These are phyloP conservation scores for Ispidina lecontei DNA, from an alignment of 2,797 vertebrate genomes.

Conservation along the genomic window DNA sequence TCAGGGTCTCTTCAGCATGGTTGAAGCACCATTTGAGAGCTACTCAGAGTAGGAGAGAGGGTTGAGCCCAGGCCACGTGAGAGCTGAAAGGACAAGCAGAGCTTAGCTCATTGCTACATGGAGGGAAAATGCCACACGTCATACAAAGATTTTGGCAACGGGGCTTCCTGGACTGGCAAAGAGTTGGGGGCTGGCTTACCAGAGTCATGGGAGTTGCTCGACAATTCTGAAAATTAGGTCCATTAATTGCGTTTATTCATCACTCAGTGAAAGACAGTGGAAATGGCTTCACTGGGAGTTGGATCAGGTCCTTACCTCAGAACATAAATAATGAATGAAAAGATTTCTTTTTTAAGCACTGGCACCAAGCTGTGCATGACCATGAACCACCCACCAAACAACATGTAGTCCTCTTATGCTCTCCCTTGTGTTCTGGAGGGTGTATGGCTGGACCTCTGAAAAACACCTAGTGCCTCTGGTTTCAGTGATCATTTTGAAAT, in stretches of 20 bases:
- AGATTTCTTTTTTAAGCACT: not conserved
- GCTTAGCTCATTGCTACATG: not conserved
- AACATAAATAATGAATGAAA: not conserved
- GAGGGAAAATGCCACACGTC: not conserved
- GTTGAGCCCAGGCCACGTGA: not conserved
- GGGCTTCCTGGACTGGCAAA: not conserved
- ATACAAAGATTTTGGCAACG: not conserved
- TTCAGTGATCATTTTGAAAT: not conserved
- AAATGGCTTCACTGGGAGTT: not conserved
- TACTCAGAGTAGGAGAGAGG: not conserved
- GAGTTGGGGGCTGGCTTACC: not conserved
- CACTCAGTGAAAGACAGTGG: not conserved
- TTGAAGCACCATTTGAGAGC: not conserved
- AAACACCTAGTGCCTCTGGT: not conserved
- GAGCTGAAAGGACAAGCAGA: not conserved
- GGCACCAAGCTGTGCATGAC: not conserved
- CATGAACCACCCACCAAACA: fast-evolving
- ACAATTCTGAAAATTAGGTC: not conserved
- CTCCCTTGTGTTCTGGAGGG: fast-evolving
- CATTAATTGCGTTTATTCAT: not conserved
- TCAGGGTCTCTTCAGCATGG: not conserved
- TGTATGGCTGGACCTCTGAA: fast-evolving
- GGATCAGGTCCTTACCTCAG: not conserved
- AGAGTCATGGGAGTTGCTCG: not conserved
- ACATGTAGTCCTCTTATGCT: not conserved